Evolutionary conservation across 1,140 invertebrate genomes (phyloP), one percentile per base, ranked within the genome.

Genomic region (Diabrotica undecimpunctata): DNA sequence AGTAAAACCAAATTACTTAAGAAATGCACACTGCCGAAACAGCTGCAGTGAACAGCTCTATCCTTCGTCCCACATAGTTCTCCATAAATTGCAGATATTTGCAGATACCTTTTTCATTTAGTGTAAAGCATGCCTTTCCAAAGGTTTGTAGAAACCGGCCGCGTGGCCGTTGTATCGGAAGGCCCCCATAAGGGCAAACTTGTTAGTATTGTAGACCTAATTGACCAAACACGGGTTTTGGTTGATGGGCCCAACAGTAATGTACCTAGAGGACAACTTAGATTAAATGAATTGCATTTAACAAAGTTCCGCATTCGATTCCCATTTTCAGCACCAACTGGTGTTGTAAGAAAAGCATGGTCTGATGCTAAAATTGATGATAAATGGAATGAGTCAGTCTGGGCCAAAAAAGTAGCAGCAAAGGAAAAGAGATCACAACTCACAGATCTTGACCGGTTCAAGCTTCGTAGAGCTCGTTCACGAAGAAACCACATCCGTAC

Each of bases 191-290:
- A 91, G 78, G 96, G 96, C 68, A 97, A 97, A 84, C 82, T 98
- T 57, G 90, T 93, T 68, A 86, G 88, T 70, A 97, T 99, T 75
- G 94, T 98, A 52, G 95, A 99, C 81, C 86, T 99, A 72, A 95
- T 99, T 75, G 96, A 99, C 79, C 95, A 97, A 85, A 99, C 96
- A 77, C 90, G 94, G 94, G 94, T 93, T 74, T 84, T 98, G 61
- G 85, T 98, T 66, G 96, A 99, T 88, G 97, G 96, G 51, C 96
- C 97, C 57, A 85, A 86, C 75, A 87, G 88, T 65, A 89, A 90
- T 73, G 92, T 99, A 11, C 82, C 87, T 11, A 84, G 97, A 58
- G 74, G 78, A 80, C 88, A 91, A 68, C 88, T 97, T 75, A 90
- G 94, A 73, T 85, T 98, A 60, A 97, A 92, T 76, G 88, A 95